These are phyloP conservation scores for Argyrosomus regius DNA, from an alignment of 2,797 vertebrate species.

Conservation along the genomic window DNA sequence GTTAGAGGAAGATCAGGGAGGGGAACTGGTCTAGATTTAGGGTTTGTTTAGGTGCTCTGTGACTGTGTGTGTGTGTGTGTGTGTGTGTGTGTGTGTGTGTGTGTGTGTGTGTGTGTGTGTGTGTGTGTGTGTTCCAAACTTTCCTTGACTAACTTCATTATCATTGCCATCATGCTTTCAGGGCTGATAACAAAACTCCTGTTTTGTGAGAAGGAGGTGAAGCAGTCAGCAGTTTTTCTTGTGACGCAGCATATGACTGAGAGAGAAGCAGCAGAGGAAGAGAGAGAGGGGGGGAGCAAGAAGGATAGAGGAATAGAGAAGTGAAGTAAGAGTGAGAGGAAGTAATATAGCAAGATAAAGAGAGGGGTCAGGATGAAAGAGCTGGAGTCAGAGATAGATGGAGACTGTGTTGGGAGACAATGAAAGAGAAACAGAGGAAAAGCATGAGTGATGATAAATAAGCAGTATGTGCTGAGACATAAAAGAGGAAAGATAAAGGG, in stretches of 20 bases:
- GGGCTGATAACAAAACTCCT: background rate
- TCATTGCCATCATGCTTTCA: background rate
- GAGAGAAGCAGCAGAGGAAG: background rate
- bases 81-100: background rate
- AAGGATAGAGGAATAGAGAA: background rate
- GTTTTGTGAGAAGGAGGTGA: background rate
- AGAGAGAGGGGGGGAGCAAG: background rate
- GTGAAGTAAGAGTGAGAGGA: background rate
- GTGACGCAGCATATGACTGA: slow-evolving; percentile 16
- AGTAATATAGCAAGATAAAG: background rate
- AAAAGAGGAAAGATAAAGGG: background rate
- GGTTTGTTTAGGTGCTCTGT: background rate
- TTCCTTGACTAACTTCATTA: background rate
- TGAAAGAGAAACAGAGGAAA: background rate
- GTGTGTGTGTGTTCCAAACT: background rate
- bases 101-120: background rate
- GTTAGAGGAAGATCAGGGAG: background rate
- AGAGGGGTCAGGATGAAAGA: background rate
- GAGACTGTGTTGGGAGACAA: too few relatives aligned
- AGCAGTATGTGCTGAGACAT: background rate
- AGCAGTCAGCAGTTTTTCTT: slow-evolving; percentile 20
- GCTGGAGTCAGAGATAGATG: background rate
- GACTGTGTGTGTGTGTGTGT: background rate
- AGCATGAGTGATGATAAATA: background rate
- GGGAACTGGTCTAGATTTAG: too few relatives aligned